Base-by-base conservation (phyloP, 2,797 vertebrate genomes). In the Coregonus ussuriensis region DNA sequence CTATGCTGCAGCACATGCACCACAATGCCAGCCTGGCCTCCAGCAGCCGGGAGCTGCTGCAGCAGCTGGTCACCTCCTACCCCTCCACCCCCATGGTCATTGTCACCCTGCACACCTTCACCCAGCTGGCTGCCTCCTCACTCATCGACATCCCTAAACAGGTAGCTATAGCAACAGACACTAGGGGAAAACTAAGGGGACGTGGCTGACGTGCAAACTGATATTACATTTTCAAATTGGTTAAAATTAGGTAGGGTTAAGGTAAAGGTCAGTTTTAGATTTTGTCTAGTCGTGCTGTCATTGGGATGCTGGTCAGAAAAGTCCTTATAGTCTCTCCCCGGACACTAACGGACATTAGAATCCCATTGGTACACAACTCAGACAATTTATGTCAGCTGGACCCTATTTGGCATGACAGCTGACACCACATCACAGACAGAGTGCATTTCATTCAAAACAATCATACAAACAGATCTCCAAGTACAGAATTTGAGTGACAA, bases 1-100 rank as follows among this genome's bases (percentile, higher is more conserved):
- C 98, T 0, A 98, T 98, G 88, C 91, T 99, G 6, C 97, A 99
- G 92, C 97, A 99, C 92, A 99, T 99, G 98, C 97, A 99, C 86
- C 98, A 99, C 0, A 95, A 99, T 0, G 98, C 98, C 0, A 93
- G 95, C 80, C 78, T 99, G 89, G 98, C 98, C 0, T 99, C 97
- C 83, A 96, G 96, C 79, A 97, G 97, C 73, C 91, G 97, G 6
- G 96, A 97, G 84, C 96, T 99, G 4, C 92, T 99, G 0, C 97
- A 99, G 89, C 96, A 99, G 81, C 91, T 99, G 41, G 96, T 99
- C 80, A 96, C 95, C 0, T 96, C 97, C 0, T 99, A 99, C 81
- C 98, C 98, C 6, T 99, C 97, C 81, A 98, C 98, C 68, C 95
- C 94, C 59, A 97, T 99, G 97, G 97, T 98, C 79, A 97, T 99